A percentile compares a stretch with the other conserved stretches of the same genome.
Conservation (phyloP, 1,140 invertebrate species). For the Physella acuta region DNA sequence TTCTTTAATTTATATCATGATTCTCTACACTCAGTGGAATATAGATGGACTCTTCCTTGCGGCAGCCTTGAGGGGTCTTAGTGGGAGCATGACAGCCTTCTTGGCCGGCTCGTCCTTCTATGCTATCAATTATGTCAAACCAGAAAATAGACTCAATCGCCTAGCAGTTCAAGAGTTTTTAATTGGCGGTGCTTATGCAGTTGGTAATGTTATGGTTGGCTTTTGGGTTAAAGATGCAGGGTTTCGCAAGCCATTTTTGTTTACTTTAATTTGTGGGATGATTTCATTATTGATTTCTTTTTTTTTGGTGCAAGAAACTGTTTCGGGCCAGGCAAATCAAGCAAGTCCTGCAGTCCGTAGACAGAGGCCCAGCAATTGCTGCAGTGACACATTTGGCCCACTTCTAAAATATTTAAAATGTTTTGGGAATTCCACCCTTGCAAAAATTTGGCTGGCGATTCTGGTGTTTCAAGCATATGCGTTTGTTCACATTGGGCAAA, state of each 20-base stretch:
- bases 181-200: constrained; percentile 51
- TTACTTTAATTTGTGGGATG: constrained; percentile 46
- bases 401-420: constrained; percentile 49
- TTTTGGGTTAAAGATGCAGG: constrained; percentile 51
- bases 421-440: constrained; percentile 40
- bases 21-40: constrained; percentile 52
- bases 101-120: constrained; percentile 50
- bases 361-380: constrained; percentile 43
- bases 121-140: constrained; percentile 48
- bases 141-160: constrained; percentile 45
- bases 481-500: constrained; percentile 52
- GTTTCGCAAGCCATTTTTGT: constrained; percentile 52
- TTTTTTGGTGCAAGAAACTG: constrained; percentile 47
- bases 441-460: constrained; percentile 51
- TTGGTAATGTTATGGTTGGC: constrained; percentile 56
- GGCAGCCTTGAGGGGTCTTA: constrained; percentile 50
- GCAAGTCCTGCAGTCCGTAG: constrained; percentile 13
- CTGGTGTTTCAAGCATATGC: constrained; percentile 53
- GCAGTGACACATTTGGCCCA: constrained; percentile 48
- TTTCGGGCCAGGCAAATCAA: constrained; percentile 25
- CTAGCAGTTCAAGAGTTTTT: constrained; percentile 53
- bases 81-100: constrained; percentile 54
- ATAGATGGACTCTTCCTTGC: constrained; percentile 54
- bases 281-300: constrained; percentile 50
- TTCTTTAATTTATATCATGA: constrained; percentile 50